Evolutionary conservation across 1,140 invertebrate species (phyloP).

Genomic region (Triops cancriformis): DNA sequence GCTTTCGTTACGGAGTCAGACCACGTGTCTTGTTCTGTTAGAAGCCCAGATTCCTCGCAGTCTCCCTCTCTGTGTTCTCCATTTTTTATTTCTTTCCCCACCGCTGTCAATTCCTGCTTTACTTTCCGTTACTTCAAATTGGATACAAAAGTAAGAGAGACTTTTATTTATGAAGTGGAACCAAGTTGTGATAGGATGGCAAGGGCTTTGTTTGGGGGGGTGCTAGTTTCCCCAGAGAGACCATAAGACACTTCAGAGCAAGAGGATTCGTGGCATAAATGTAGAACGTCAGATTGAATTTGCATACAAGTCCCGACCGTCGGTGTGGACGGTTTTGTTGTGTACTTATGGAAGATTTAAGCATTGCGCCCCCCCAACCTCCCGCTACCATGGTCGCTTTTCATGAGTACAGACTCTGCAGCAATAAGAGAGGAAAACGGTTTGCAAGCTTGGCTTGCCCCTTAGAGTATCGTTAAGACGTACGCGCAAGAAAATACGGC

Average conservation of each 20-base stretch:
- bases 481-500: too few species aligned
- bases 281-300: slow-evolving; percentile 3
- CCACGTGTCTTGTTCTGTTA: not conserved
- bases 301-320: not conserved
- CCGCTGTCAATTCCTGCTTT: not conserved
- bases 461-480: too few species aligned
- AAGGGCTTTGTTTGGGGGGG: too few species aligned
- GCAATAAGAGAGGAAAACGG: too few species aligned
- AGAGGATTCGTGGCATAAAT: not conserved
- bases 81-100: not conserved
- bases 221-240: too few species aligned
- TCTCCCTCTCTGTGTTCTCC: not conserved
- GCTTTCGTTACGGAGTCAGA: not conserved
- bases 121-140: too few species aligned
- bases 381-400: too few species aligned
- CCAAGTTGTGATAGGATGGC: too few species aligned
- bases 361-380: slow-evolving; percentile 41
- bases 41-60: not conserved
- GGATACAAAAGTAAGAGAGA: too few species aligned
- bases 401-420: too few species aligned
- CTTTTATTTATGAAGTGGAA: too few species aligned
- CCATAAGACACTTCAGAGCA: not conserved
- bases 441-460: too few species aligned
- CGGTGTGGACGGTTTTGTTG: not conserved
- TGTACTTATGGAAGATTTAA: not conserved